Evolutionary conservation across 2,113 vertebrate species (phyloP).

Genomic region (Phodopus roborovskii): DNA sequence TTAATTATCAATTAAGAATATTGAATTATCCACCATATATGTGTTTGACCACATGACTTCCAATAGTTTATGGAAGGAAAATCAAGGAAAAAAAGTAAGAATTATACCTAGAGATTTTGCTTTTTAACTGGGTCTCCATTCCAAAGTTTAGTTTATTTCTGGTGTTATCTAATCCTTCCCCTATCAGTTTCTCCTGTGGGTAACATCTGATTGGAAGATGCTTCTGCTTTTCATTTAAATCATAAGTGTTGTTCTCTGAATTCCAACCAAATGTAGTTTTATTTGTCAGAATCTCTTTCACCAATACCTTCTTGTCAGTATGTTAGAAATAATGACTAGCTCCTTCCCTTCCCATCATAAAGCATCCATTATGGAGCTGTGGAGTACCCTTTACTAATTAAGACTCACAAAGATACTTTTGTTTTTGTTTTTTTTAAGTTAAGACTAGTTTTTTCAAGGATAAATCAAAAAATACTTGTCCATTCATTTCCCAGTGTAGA

Average conservation of each 20-base stretch:
- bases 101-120: neutral
- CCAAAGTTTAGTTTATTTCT: neutral
- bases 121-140: neutral
- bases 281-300: neutral
- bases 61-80: neutral
- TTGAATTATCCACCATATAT: neutral
- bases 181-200: neutral
- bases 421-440: neutral
- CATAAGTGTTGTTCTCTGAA: neutral
- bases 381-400: neutral
- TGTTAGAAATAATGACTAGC: neutral
- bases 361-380: neutral
- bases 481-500: neutral
- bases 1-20: neutral
- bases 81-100: neutral
- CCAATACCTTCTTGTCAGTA: neutral
- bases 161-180: fast-evolving
- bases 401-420: neutral
- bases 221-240: neutral
- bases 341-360: neutral
- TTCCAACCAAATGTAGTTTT: neutral
- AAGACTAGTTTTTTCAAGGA: neutral
- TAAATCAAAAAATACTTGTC: neutral
- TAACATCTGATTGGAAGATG: neutral
- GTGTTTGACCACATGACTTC: neutral